A percentile compares a stretch with the other conserved stretches of the same genome.
phyloP scores from a whole-genome alignment of 1,140 invertebrate species.

The Euwallacea fornicatus region DNA sequence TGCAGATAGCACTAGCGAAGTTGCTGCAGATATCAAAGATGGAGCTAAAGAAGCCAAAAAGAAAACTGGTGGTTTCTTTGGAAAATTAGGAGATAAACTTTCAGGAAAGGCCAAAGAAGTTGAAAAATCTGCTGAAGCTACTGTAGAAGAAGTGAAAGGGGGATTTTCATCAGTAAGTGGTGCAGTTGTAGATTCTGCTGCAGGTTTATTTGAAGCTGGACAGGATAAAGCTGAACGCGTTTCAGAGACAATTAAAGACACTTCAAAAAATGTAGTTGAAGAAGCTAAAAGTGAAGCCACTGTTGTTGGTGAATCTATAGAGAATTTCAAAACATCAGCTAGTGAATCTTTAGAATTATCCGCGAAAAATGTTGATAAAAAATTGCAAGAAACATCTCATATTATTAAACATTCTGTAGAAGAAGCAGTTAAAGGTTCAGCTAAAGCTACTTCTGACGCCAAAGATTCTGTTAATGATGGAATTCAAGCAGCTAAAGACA shows the following conservation, averaged over 20 bases:
- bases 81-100: slow-evolving; percentile 30
- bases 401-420: too few relatives aligned
- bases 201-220: too few relatives aligned
- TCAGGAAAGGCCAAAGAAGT: slow-evolving; percentile 29
- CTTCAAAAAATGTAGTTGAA: not conserved
- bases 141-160: not conserved
- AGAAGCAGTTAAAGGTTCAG: too few relatives aligned
- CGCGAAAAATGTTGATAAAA: too few relatives aligned
- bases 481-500: slow-evolving; percentile 6
- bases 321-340: slow-evolving; percentile 5
- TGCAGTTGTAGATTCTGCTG: too few relatives aligned
- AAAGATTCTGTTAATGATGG: not conserved
- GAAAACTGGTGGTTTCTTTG: slow-evolving; percentile 29
- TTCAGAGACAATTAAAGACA: too few relatives aligned
- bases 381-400: too few relatives aligned
- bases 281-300: not conserved
- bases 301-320: not conserved
- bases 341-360: too few relatives aligned
- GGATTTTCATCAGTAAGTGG: not conserved
- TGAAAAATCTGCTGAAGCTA: slow-evolving; percentile 29
- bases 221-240: too few relatives aligned
- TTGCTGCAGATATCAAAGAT: not conserved
- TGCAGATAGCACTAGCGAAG: not conserved
- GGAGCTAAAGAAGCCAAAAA: slow-evolving; percentile 12
- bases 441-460: not conserved